A percentile compares a stretch with the other conserved stretches of the same genome.
These are phyloP conservation scores for Manis pentadactyla DNA, from an alignment of 2,797 vertebrate genomes.

Conservation along the genomic window DNA sequence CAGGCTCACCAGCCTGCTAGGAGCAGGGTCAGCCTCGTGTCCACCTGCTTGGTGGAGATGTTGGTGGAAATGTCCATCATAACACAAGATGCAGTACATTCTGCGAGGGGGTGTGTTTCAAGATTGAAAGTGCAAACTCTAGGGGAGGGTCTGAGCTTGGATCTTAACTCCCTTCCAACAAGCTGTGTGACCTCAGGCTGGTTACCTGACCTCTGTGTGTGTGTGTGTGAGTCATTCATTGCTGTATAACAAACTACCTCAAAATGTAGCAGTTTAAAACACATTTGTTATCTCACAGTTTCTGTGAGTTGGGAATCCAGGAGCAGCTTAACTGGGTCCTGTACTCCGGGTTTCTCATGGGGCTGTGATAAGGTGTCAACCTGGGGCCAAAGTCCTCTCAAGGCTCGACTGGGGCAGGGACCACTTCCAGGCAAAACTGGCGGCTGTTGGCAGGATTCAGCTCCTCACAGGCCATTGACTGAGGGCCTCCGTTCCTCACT, in stretches of 20 bases:
- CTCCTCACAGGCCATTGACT: background rate
- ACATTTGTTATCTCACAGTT: background rate
- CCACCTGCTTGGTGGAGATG: background rate
- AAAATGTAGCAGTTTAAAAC: background rate
- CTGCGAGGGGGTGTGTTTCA: background rate
- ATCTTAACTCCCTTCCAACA: background rate
- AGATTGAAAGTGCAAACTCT: background rate
- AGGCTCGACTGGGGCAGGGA: background rate
- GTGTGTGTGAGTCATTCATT: background rate
- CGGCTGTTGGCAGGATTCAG: background rate
- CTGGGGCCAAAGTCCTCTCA: background rate
- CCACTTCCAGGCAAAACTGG: background rate
- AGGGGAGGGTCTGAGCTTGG: background rate
- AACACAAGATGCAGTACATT: background rate
- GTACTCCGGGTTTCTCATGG: background rate
- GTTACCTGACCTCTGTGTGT: background rate
- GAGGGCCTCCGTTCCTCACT: background rate
- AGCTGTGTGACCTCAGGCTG: background rate
- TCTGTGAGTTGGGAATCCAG: background rate
- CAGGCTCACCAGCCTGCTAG: background rate
- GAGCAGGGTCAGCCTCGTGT: fast-evolving
- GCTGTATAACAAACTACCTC: background rate
- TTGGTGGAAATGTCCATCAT: background rate
- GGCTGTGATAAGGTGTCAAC: background rate
- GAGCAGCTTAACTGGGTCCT: too few species aligned